Percentiles rank a stretch among this genome's conserved stretches.
phyloP scores from a whole-genome alignment of 2,888 invertebrate genomes.

The Himalopsyche anomala region DNA sequence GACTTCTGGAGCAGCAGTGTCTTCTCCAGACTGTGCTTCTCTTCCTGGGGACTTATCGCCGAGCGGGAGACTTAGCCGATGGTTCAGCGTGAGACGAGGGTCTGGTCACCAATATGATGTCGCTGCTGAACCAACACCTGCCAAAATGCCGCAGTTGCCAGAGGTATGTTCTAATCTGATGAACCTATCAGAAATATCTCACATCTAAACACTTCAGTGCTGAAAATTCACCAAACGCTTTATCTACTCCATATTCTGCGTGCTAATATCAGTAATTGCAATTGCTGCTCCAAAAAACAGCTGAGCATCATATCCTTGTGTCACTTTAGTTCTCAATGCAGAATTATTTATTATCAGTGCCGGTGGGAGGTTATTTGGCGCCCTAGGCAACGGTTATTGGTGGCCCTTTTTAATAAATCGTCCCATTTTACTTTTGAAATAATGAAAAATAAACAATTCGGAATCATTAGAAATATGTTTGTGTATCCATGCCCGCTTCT shows the following conservation, averaged over 20 bases:
- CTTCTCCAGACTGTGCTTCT: conserved; percentile 71
- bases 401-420: too few species aligned
- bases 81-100: conserved; percentile 92
- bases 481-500: too few species aligned
- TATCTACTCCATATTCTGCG: not conserved
- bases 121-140: conserved; percentile 72
- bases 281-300: conserved; percentile 34
- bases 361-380: not conserved
- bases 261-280: not conserved
- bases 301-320: not conserved
- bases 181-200: too few species aligned
- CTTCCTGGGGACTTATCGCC: conserved; percentile 79
- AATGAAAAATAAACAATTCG: too few species aligned
- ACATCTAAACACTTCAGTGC: too few species aligned
- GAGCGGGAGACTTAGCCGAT: conserved; percentile 87
- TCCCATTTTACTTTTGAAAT: too few species aligned
- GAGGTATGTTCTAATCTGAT: conserved; percentile 77
- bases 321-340: not conserved
- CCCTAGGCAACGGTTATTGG: not conserved
- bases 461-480: too few species aligned
- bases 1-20: conserved; percentile 65
- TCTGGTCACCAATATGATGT: conserved; percentile 90
- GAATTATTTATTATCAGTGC: not conserved
- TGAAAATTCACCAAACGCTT: not conserved
- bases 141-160: conserved; percentile 88